Evolutionary conservation across 1,140 invertebrate species (phyloP).

Genomic region (Patella vulgata): DNA sequence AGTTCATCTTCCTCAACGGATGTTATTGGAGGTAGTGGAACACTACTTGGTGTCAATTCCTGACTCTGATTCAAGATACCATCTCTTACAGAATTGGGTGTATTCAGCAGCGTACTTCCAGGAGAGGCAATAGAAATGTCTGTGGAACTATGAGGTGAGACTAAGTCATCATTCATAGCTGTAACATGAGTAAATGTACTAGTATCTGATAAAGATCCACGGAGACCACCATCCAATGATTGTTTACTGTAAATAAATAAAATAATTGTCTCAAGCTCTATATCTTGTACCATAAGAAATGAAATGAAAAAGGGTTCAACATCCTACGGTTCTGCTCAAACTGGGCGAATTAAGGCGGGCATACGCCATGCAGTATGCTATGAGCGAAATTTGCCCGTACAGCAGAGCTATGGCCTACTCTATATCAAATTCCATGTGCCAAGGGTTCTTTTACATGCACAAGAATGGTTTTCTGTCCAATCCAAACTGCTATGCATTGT

Average conservation of each 20-base stretch:
- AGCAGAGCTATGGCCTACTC: no score
- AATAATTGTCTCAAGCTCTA: no score
- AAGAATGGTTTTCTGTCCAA: no score
- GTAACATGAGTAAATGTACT: slow-evolving; percentile 65
- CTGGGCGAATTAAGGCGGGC: no score
- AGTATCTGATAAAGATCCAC: slow-evolving; percentile 42
- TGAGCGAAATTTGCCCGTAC: no score
- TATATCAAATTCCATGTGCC: no score
- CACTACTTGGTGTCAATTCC: slow-evolving; percentile 45
- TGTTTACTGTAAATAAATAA: slow-evolving; percentile 19
- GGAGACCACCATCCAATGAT: slow-evolving; percentile 22
- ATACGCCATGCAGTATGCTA: no score
- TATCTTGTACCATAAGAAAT: no score
- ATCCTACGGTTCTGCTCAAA: no score
- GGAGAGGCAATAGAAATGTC: slow-evolving; percentile 35
- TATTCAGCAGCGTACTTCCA: slow-evolving; percentile 45
- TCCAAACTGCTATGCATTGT: no score
- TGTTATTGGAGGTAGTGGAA: slow-evolving; percentile 45
- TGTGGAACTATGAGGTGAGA: slow-evolving; percentile 47
- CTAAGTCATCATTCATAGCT: slow-evolving; percentile 54
- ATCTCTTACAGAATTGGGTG: slow-evolving; percentile 35
- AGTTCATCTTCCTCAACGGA: slow-evolving; percentile 45
- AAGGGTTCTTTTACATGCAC: no score
- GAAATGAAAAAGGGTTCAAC: no score
- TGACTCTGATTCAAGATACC: slow-evolving; percentile 14